A percentile compares a stretch with the other conserved stretches of the same genome.
Conservation (phyloP, 1,140 invertebrate species). For the Hylaeus anthracinus region DNA sequence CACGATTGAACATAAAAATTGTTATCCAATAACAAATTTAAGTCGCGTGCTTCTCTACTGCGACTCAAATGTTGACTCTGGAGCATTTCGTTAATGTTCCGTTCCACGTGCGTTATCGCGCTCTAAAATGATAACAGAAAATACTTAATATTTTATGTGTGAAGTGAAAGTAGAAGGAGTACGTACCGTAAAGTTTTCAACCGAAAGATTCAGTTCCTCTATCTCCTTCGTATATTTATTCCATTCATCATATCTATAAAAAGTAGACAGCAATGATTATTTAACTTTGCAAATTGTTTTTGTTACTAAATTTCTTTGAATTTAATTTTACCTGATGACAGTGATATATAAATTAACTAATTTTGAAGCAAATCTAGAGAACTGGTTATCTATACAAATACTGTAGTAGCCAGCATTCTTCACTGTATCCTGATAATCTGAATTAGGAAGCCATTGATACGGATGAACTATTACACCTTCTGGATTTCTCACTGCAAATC, state of each 20-base stretch:
- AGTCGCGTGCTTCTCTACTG: slow-evolving; percentile 89
- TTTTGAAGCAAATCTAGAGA: slow-evolving; percentile 95
- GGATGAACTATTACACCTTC: slow-evolving; percentile 91
- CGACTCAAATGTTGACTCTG: slow-evolving; percentile 90
- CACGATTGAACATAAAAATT: slow-evolving; percentile 92
- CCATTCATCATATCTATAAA: slow-evolving; percentile 92
- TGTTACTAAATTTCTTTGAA: not conserved
- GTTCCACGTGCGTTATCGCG: slow-evolving; percentile 88
- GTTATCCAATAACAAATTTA: slow-evolving; percentile 90
- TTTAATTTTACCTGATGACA: slow-evolving; percentile 86
- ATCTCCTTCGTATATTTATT: slow-evolving; percentile 94
- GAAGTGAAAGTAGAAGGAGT: not conserved
- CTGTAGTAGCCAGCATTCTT: slow-evolving; percentile 92
- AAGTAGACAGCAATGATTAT: not conserved
- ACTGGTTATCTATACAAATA: slow-evolving; percentile 97
- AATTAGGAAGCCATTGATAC: slow-evolving; percentile 92
- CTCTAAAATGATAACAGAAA: slow-evolving; percentile 82
- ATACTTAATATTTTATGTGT: not conserved
- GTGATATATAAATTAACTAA: slow-evolving; percentile 96
- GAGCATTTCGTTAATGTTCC: slow-evolving; percentile 92
- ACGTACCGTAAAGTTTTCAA: slow-evolving; percentile 94
- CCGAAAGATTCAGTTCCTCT: slow-evolving; percentile 92
- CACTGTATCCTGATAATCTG: slow-evolving; percentile 92
- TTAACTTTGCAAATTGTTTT: not conserved
- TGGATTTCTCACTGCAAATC: slow-evolving; percentile 94